Evolutionary conservation across 1,140 invertebrate genomes (phyloP), one percentile per base, ranked within the genome.

Genomic region (Drosophila carrolli): DNA sequence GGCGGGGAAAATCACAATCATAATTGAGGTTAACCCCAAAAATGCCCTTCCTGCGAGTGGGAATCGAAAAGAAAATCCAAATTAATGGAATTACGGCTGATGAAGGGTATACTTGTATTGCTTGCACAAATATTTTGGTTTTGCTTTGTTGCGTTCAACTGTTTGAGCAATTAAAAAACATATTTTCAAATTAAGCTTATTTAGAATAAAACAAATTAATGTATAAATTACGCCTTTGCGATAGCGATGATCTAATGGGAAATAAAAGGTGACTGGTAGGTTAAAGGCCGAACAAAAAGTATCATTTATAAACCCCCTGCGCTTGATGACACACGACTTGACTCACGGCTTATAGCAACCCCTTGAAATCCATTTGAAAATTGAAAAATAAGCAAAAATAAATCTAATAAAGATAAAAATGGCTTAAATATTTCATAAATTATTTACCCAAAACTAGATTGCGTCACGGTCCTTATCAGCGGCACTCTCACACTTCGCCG

Each of bases 11-110:
- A 57, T 70, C 37, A 71, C 41, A 14, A 71, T 44, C 27, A 71
- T 71, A 71, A 71, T 71, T 71, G 66, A 50, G 68, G 68, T 71
- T 71, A 58, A 71, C 37, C 32, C 51, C 51, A 38, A 43, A 48
- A 54, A 40, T 37, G 19, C 16, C 44, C 35, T 40, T 50, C n/a
- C 58, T 10, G n/a, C 23, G 23, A 38, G 19, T 6, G 29, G 29
- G 11, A 32, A 14, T 38, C 32, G 14, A 41, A 40, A 50, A 61
- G 37, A 9, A 27, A 61, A 27, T 27, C 16, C 27, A 43, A 50
- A 66, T 60, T 60, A 23, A 48, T 47, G 35, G 14, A 58, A 59
- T 58, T 46, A 58, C 35, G 32, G 11, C 19, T 16, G 11, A 13
- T 8, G 44, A n/a, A 54, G 59, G 23, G 23, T 50, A 38, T 27